phyloP scores from a whole-genome alignment of 2,888 invertebrate genomes.

The Coelinius sp. region DNA sequence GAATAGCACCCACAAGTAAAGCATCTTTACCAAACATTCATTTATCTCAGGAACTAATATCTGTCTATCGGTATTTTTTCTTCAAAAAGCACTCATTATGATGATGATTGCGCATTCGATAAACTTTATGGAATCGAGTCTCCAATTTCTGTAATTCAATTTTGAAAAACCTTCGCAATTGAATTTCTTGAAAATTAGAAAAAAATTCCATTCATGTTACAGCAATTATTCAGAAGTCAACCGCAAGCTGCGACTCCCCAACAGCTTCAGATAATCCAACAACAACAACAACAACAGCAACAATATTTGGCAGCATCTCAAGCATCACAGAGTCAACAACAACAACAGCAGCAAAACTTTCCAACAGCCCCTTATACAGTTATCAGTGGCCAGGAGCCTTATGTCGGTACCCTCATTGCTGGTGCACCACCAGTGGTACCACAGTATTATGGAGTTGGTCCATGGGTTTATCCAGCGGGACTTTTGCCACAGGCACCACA shows the following conservation, averaged over 20 bases:
- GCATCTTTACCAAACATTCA: no score
- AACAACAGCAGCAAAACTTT: conserved; percentile 86
- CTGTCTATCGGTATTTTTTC: no score
- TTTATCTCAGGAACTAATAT: no score
- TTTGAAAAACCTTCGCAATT: no score
- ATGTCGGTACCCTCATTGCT: conserved; percentile 86
- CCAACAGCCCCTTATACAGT: conserved; percentile 90
- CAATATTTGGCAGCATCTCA: conserved; percentile 78
- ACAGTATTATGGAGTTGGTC: conserved; percentile 93
- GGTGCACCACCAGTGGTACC: conserved; percentile 80
- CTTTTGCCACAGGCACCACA: conserved; percentile 78
- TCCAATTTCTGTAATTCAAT: no score
- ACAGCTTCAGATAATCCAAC: conserved; percentile 77
- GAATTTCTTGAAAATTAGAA: background rate
- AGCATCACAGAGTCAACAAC: conserved; percentile 83
- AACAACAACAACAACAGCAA: conserved; percentile 79
- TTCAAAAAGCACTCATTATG: no score
- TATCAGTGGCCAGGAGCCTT: conserved; percentile 87
- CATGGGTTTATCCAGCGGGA: conserved; percentile 93
- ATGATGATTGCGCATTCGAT: no score
- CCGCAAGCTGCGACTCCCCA: conserved; percentile 76
- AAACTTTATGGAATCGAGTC: no score
- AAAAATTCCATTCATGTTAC: conserved; percentile 67
- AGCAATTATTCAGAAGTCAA: conserved; percentile 93
- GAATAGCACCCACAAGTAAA: no score